Conservation (phyloP, 2,113 vertebrate species). For the Oryzias celebensis region DNA sequence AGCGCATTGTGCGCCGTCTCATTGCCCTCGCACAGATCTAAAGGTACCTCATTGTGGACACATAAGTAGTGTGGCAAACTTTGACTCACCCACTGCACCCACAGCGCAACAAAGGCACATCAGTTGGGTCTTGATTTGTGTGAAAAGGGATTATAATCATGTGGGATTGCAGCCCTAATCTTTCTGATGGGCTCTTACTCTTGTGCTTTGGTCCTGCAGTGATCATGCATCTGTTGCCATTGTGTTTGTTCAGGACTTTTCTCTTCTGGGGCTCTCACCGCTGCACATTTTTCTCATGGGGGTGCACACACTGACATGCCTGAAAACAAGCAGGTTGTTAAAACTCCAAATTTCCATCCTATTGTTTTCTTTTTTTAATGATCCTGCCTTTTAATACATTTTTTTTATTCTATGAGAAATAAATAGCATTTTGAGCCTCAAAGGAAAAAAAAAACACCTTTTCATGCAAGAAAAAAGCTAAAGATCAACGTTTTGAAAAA, state of each 20-base stretch:
- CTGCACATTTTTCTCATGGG: conserved; percentile 14
- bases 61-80: too few species aligned
- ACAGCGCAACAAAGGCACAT: background rate
- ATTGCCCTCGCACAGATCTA: too few species aligned
- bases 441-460: conserved; percentile 3
- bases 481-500: conserved; percentile 52
- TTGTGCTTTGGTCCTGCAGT: conserved; percentile 5
- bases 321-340: conserved; percentile 1
- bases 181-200: conserved; percentile 28
- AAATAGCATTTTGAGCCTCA: conserved; percentile 22
- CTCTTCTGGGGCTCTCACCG: conserved; percentile 10
- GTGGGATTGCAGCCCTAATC: conserved; percentile 35
- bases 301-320: background rate
- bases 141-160: background rate
- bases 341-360: conserved; percentile 10
- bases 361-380: conserved; percentile 1
- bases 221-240: conserved; percentile 20
- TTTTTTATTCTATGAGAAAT: conserved; percentile 11
- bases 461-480: conserved; percentile 7
- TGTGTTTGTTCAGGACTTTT: background rate
- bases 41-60: too few species aligned
- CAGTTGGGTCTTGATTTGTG: background rate
- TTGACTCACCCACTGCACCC: background rate
- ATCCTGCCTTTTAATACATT: background rate
- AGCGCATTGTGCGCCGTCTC: too few species aligned